Evolutionary conservation across 2,113 vertebrate genomes (phyloP).

Genomic region (Lophius piscatorius): DNA sequence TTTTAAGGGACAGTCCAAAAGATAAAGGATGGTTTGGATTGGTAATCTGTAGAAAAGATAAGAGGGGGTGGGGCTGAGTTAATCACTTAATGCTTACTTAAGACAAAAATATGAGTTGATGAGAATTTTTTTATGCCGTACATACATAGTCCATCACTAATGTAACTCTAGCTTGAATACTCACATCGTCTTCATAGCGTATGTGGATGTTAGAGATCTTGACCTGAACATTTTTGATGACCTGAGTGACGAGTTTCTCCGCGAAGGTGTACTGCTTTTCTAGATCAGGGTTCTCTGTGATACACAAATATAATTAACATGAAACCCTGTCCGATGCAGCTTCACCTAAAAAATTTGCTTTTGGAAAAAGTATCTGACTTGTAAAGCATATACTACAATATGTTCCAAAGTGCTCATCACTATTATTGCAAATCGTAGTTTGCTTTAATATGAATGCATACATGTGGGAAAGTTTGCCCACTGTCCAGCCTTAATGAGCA

Average conservation of each 20-base stretch:
- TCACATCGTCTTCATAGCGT: slow-evolving; percentile 97
- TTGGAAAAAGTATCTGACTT: too few species aligned
- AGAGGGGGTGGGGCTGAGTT: not conserved
- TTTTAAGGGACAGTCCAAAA: slow-evolving; percentile 95
- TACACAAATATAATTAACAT: slow-evolving; percentile 2
- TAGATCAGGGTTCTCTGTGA: slow-evolving; percentile 83
- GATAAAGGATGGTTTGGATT: slow-evolving; percentile 90
- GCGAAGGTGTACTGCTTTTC: slow-evolving; percentile 95
- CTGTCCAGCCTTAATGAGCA: too few species aligned
- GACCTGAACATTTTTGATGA: slow-evolving; percentile 98
- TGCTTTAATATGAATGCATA: too few species aligned
- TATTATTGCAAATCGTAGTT: too few species aligned
- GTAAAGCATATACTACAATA: too few species aligned
- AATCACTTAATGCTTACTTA: not conserved
- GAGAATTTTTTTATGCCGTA: not conserved
- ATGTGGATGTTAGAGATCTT: slow-evolving; percentile 97
- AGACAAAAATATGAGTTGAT: not conserved
- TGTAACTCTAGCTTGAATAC: slow-evolving; percentile 66
- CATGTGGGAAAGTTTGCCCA: too few species aligned
- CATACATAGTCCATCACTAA: not conserved
- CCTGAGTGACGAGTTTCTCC: slow-evolving; percentile 96
- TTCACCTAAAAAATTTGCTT: too few species aligned
- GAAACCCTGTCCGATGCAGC: not conserved
- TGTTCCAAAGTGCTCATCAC: too few species aligned
- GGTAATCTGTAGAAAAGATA: slow-evolving; percentile 84